These are phyloP conservation scores for Lochmaea crataegi DNA, from an alignment of 2,888 invertebrate genomes.

Conservation along the genomic window DNA sequence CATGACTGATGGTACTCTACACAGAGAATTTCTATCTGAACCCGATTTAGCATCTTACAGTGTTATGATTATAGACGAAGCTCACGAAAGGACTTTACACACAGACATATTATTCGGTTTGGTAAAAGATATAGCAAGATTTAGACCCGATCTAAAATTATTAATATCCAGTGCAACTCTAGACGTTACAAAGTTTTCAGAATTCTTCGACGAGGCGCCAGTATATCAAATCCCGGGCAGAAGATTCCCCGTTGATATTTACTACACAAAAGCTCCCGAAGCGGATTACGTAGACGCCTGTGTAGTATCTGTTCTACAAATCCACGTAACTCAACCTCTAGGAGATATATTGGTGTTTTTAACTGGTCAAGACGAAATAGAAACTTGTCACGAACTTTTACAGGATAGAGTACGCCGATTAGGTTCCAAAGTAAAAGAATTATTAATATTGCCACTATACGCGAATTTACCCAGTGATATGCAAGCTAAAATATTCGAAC, in stretches of 20 bases:
- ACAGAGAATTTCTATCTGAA: slow-evolving; percentile 96
- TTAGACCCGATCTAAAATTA: slow-evolving; percentile 90
- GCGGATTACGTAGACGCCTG: slow-evolving; percentile 98
- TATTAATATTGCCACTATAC: slow-evolving; percentile 95
- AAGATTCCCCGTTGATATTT: slow-evolving; percentile 97
- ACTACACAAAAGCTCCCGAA: slow-evolving; percentile 99
- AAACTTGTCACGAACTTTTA: slow-evolving; percentile 88
- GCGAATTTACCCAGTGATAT: slow-evolving; percentile 98
- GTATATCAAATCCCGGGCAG: slow-evolving; percentile 96
- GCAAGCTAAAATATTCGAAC: slow-evolving; percentile 99
- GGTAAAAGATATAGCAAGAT: slow-evolving; percentile 94
- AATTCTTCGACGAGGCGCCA: slow-evolving; percentile 98
- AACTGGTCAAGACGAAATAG: slow-evolving; percentile 93
- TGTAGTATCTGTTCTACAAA: slow-evolving; percentile 97
- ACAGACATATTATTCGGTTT: slow-evolving; percentile 98
- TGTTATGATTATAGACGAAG: slow-evolving; percentile 99
- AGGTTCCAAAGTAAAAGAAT: slow-evolving; percentile 92
- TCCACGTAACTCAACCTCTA: slow-evolving; percentile 95
- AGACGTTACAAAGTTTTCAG: slow-evolving; percentile 97
- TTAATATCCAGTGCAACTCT: slow-evolving; percentile 98
- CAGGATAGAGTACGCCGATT: slow-evolving; percentile 92
- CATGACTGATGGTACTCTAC: slow-evolving; percentile 99
- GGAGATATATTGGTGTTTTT: slow-evolving; percentile 98
- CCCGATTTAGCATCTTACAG: slow-evolving; percentile 96
- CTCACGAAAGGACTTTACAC: slow-evolving; percentile 97